Percentiles rank a stretch among this genome's conserved stretches.
Evolutionary conservation across 2,797 vertebrate species (phyloP).

Genomic region (Monodelphis domestica): DNA sequence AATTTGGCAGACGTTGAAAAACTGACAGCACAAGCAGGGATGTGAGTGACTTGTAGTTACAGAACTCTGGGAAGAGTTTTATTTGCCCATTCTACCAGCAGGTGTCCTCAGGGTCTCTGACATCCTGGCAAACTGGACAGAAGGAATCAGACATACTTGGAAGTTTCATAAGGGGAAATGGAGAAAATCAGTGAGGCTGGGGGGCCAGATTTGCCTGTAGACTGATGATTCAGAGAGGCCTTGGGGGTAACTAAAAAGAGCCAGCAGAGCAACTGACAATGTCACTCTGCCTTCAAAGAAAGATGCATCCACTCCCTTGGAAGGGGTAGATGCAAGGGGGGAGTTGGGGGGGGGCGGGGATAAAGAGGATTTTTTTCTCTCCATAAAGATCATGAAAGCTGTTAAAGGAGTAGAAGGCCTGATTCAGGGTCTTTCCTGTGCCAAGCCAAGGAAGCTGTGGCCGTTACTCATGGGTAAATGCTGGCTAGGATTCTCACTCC

Average conservation of each 20-base stretch:
- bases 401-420: slow-evolving; percentile 42
- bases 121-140: slow-evolving; percentile 47
- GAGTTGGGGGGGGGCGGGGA: not conserved
- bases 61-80: slow-evolving; percentile 47
- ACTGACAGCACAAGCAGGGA: slow-evolving; percentile 77
- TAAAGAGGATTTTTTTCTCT: not conserved
- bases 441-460: slow-evolving; percentile 62
- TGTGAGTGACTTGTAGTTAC: slow-evolving; percentile 57
- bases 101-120: slow-evolving; percentile 75
- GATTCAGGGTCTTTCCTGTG: not conserved
- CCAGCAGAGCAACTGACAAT: not conserved
- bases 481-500: slow-evolving; percentile 44
- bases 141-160: slow-evolving; percentile 21
- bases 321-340: not conserved
- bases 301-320: not conserved
- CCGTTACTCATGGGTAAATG: not conserved
- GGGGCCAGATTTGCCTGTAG: not conserved
- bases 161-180: not conserved
- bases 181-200: not conserved
- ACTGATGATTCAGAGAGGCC: not conserved
- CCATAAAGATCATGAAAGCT: not conserved
- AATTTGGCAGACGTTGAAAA: slow-evolving; percentile 73
- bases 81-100: slow-evolving; percentile 78
- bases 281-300: not conserved
- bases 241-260: not conserved